Conservation (phyloP, 23 tunicate genomes). For the Trididemnum miniatum region DNA sequence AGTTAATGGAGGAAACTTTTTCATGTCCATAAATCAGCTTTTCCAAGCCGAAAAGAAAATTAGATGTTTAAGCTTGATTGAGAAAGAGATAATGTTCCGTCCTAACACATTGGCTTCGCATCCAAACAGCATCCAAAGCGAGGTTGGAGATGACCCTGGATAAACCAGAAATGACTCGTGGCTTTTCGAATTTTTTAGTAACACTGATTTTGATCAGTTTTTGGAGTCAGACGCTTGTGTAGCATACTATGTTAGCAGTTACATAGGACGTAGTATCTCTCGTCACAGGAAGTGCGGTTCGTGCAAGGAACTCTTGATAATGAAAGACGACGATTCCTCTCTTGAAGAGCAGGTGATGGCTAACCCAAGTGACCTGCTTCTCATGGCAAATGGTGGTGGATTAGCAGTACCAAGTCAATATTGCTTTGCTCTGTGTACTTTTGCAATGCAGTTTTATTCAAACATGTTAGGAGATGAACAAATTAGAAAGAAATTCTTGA, state of each 20-base stretch:
- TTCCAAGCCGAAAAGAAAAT: slow-evolving; percentile 8
- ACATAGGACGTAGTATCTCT: background rate
- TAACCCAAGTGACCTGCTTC: background rate
- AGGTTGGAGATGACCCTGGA: background rate
- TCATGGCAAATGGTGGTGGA: background rate
- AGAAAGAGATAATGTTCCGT: background rate
- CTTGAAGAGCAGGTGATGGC: background rate
- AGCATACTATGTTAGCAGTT: background rate
- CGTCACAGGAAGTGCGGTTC: background rate
- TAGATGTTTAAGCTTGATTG: slow-evolving; percentile 1
- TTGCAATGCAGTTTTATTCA: background rate
- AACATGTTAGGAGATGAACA: background rate
- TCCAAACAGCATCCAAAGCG: background rate
- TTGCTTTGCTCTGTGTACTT: background rate
- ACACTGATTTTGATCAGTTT: background rate
- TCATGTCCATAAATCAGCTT: background rate
- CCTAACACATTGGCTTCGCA: background rate
- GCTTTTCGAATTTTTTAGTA: background rate
- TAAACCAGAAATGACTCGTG: background rate
- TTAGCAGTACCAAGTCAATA: background rate
- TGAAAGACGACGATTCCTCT: background rate
- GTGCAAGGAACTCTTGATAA: background rate
- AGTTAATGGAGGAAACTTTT: slow-evolving; percentile 28
- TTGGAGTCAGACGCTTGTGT: background rate
- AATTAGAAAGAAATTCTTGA: background rate